Conservation (phyloP, 92 coral and sea anemone species). For the Bergia puertoricense region DNA sequence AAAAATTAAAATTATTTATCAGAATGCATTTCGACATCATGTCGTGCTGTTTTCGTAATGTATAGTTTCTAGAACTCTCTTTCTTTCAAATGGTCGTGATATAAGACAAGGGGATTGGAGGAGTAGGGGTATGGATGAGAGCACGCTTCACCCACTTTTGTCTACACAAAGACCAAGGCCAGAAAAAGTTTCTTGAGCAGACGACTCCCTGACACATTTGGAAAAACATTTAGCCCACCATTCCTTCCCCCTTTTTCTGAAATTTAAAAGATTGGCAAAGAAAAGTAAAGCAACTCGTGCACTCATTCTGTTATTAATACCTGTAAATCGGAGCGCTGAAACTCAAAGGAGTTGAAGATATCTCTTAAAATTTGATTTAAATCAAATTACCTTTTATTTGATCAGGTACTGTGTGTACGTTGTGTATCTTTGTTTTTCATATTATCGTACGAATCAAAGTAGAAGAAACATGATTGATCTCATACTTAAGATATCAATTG, state of each 20-base stretch:
- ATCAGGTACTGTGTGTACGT: background rate
- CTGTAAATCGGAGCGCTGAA: constrained; percentile 5
- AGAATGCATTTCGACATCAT: background rate
- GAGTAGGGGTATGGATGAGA: background rate
- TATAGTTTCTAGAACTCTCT: too few relatives aligned
- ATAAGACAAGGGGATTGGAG: background rate
- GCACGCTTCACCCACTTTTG: background rate
- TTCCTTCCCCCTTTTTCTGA: too few relatives aligned
- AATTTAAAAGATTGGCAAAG: background rate
- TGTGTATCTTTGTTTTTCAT: background rate
- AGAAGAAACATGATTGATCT: background rate
- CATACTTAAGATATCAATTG: background rate
- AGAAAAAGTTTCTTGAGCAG: too few relatives aligned
- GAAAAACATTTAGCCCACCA: too few relatives aligned
- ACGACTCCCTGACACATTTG: too few relatives aligned
- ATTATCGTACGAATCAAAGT: background rate
- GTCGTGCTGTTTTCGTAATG: background rate
- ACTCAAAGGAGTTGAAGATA: background rate
- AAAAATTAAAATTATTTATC: background rate
- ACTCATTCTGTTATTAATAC: background rate
- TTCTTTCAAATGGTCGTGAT: background rate
- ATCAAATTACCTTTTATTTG: background rate
- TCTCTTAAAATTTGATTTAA: background rate
- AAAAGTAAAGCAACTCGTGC: background rate
- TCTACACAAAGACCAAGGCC: too few relatives aligned